Evolutionary conservation across 2,113 vertebrate species (phyloP).

Genomic region (Dicrurus megarhynchus): DNA sequence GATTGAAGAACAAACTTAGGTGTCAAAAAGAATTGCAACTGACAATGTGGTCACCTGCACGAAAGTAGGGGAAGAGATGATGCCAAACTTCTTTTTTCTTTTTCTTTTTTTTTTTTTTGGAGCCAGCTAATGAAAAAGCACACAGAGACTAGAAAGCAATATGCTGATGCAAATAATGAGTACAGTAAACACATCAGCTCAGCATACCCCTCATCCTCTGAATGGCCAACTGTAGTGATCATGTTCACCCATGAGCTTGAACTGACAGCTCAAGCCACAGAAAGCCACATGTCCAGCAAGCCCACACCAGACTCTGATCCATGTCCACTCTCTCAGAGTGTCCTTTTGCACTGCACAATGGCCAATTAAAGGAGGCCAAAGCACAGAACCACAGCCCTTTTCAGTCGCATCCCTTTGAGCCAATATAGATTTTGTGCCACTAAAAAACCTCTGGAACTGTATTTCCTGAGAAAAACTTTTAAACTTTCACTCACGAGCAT

Average conservation of each 20-base stretch:
- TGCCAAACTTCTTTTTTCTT: not conserved
- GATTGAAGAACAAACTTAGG: not conserved
- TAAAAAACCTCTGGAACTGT: not conserved
- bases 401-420: not conserved
- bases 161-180: not conserved
- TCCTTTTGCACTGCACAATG: rapidly evolving
- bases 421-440: not conserved
- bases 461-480: not conserved
- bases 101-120: too few species aligned
- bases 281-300: rapidly evolving
- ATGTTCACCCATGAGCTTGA: not conserved
- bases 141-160: not conserved
- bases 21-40: not conserved
- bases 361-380: not conserved
- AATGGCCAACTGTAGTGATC: not conserved
- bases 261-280: not conserved
- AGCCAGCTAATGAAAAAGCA: not conserved
- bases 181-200: not conserved
- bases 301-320: not conserved
- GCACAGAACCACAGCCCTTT: not conserved
- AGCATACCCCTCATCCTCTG: not conserved
- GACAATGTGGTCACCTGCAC: not conserved
- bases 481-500: not conserved
- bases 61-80: rapidly evolving
- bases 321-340: not conserved